Conservation (phyloP, 2,888 invertebrate genomes). For the Watsonalla cultraria region DNA sequence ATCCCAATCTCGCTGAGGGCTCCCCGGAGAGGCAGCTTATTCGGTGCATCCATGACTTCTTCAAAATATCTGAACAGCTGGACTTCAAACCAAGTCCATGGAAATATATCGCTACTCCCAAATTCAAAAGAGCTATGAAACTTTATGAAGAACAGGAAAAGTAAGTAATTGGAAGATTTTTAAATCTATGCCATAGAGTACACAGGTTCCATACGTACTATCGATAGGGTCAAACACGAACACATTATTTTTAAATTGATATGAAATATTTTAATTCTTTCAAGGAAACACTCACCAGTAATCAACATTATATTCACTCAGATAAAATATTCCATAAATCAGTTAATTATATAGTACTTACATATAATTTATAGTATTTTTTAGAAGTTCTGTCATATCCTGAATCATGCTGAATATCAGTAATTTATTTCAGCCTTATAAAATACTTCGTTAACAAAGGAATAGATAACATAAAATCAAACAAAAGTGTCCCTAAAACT, state of each 20-base stretch:
- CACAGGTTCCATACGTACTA: not conserved
- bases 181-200: no score
- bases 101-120: conserved; percentile 43
- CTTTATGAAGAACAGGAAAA: conserved; percentile 40
- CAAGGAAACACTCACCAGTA: no score
- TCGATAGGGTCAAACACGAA: no score
- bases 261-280: no score
- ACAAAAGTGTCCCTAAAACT: conserved; percentile 14
- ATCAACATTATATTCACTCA: no score
- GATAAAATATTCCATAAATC: no score
- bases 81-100: conserved; percentile 53
- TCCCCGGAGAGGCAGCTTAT: conserved; percentile 52
- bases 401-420: no score
- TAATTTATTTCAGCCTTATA: conserved; percentile 22
- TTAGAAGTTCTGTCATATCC: no score
- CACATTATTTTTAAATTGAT: no score
- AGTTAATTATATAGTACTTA: no score
- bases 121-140: conserved; percentile 48
- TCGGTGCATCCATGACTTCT: conserved; percentile 45
- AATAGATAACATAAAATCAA: conserved; percentile 31
- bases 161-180: not conserved
- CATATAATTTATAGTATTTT: no score
- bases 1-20: conserved; percentile 44
- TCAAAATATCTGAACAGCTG: conserved; percentile 31
- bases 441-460: conserved; percentile 37